Base-by-base conservation (phyloP, 1,140 invertebrate genomes). In the Cyphomyrmex costatus region DNA sequence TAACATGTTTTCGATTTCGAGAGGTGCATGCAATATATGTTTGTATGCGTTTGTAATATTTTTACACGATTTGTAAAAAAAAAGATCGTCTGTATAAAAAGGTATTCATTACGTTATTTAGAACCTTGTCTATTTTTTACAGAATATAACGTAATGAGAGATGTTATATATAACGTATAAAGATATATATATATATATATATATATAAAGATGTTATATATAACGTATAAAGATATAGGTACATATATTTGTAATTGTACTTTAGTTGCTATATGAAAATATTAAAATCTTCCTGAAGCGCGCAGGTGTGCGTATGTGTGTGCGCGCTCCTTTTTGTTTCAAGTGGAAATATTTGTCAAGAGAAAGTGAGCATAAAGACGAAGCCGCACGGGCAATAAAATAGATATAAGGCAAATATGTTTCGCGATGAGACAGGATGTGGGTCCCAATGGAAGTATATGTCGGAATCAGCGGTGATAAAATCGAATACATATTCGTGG, bases 401-500 rank as follows among this genome's bases (percentile, higher is more conserved):
- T 10, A 80, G 33, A 71, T 42, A 71, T 10, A 21, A 36, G 30
- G 21, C 21, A 60, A 19, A 42, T 80, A 56, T 71, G 24, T 71
- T 6, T 70, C 16, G 46, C 21, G 21, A 53, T 16, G 6, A 5
- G 36, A 36, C 42, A 42, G n/a, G 21, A 53, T 19, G n/a, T 27
- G 60, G 21, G 65, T 78, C 65, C 16, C 65, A 49, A 58, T 70
- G 65, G 49, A 71, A 71, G 33, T 33, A 56, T 56, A 70, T 56
- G 63, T 33, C 65, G 49, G 78, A 80, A 80, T 71, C 33, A 56
- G 16, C 36, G 80, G 42, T 83, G 19, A 77, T 74, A 84, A 84
- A 74, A 74, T 84, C 80, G 80, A 84, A 63, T 84, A 74, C 56
- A 12, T 74, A 74, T 83, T 83, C 56, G 70, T 24, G 30, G 70